phyloP scores from a whole-genome alignment of 2,113 vertebrate species.

The Hemicordylus capensis region DNA sequence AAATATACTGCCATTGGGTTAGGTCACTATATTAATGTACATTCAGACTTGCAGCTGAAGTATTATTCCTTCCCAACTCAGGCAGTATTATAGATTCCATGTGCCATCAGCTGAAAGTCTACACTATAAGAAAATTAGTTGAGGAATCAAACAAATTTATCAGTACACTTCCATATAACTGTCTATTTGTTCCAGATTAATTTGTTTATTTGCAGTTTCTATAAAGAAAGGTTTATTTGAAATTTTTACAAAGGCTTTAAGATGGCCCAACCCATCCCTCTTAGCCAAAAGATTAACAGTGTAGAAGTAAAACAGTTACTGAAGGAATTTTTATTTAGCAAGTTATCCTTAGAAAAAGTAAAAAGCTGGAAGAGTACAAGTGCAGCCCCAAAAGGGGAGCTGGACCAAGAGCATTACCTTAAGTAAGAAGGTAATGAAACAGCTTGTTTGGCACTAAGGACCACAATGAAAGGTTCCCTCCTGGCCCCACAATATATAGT shows the following conservation, averaged over 20 bases:
- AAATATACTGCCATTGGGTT: conserved; percentile 59
- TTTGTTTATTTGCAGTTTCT: background rate
- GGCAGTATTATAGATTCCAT: background rate
- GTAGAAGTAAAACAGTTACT: conserved; percentile 7
- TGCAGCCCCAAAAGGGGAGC: background rate
- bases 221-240: background rate
- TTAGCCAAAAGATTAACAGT: background rate
- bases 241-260: background rate
- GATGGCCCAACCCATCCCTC: fast-evolving
- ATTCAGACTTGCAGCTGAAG: conserved; percentile 47
- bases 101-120: fast-evolving
- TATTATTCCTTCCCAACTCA: conserved; percentile 74
- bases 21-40: conserved; percentile 50
- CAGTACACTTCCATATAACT: background rate
- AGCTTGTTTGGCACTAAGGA: background rate
- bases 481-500: background rate
- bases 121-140: background rate
- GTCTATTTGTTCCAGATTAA: background rate
- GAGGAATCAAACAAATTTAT: background rate
- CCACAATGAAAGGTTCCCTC: background rate
- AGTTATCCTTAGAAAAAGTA: background rate
- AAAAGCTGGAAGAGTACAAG: background rate
- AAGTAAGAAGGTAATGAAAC: background rate
- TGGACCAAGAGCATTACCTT: background rate
- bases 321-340: background rate